These are phyloP conservation scores for Ascaphus truei DNA, from an alignment of 2,113 vertebrate genomes.

Conservation along the genomic window DNA sequence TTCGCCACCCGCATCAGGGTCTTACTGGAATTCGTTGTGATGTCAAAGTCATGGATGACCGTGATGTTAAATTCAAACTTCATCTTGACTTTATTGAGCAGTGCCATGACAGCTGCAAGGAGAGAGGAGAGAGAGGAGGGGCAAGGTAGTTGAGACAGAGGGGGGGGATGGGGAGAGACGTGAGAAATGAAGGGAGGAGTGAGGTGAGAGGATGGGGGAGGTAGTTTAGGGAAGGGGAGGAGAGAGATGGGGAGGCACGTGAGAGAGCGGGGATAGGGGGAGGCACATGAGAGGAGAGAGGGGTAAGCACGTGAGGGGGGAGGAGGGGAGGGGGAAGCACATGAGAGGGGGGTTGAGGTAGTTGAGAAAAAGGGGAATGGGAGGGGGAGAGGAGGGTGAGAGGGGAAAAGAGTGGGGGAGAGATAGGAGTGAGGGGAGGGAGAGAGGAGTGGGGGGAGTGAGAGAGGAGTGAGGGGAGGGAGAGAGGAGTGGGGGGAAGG, in stretches of 20 bases:
- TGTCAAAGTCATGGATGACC: conserved; percentile 49
- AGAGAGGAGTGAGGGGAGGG: too few species aligned
- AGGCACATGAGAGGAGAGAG: too few species aligned
- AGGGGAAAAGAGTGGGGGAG: too few species aligned
- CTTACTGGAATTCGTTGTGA: conserved; percentile 65
- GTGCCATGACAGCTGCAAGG: not conserved
- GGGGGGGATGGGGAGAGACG: too few species aligned
- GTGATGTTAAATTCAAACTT: conserved; percentile 88
- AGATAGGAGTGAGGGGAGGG: too few species aligned
- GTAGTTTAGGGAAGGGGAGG: not conserved
- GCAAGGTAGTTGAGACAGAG: fast-evolving
- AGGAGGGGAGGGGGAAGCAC: not conserved
- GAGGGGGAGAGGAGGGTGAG: too few species aligned
- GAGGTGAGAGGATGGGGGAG: not conserved
- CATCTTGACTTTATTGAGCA: conserved; percentile 58
- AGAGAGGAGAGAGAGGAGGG: fast-evolving
- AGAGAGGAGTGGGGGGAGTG: too few species aligned
- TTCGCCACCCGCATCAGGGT: conserved; percentile 65
- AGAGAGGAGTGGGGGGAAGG: too few species aligned
- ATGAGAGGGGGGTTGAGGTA: fast-evolving
- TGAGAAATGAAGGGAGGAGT: not conserved
- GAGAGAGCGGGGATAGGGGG: too few species aligned
- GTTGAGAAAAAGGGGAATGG: too few species aligned
- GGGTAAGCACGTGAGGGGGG: too few species aligned
- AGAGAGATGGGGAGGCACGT: too few species aligned